Conservation (phyloP, 2,797 vertebrate genomes). For the Tarsius wallacei region DNA sequence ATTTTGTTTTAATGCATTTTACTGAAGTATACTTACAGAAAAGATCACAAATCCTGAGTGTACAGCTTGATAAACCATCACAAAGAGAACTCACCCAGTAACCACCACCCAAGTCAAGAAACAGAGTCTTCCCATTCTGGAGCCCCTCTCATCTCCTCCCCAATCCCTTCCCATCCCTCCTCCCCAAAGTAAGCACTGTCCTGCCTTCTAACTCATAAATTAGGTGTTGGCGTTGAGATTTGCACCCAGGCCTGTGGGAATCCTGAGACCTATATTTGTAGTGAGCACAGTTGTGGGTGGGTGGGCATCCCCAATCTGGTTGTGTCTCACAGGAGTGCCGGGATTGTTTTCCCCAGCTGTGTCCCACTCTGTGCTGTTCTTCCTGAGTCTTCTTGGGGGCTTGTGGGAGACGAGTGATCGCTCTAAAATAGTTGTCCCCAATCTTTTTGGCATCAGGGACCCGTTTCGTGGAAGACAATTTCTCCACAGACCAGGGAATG, state of each 20-base stretch:
- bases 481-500: no score
- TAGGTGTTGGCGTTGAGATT: neutral
- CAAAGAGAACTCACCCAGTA: neutral
- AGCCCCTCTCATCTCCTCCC: fast-evolving
- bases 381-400: no score
- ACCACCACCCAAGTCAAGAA: neutral
- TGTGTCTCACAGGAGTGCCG: neutral
- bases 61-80: no score
- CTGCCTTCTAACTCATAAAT: neutral
- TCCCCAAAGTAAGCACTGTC: neutral
- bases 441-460: no score
- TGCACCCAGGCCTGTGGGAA: neutral
- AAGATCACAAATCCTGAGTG: neutral
- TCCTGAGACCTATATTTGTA: neutral
- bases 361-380: neutral
- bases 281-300: fast-evolving
- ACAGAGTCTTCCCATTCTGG: neutral
- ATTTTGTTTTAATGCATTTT: neutral
- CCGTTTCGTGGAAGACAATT: no score
- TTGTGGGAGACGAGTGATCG: neutral
- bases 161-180: no score
- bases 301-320: fast-evolving
- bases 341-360: neutral
- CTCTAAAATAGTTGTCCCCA: neutral
- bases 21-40: neutral